Base-by-base conservation (phyloP, 2,797 vertebrate genomes). In the Tolypeutes matacus region DNA sequence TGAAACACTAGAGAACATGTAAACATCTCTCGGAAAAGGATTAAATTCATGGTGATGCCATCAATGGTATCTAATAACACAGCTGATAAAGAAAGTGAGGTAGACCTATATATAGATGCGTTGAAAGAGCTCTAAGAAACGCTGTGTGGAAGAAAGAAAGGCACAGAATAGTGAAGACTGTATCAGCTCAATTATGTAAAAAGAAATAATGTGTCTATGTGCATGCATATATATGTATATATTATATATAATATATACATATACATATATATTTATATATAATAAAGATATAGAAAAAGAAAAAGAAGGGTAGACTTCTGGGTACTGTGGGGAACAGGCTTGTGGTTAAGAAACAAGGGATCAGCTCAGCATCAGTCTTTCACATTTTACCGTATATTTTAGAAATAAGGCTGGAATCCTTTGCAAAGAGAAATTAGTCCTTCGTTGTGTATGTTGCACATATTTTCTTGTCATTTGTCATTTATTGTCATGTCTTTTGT, bases 21-120 rank as follows among this genome's bases (percentile, higher is more conserved):
- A 86, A 60, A 27, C 60, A 9, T 62, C 36, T 90, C 0, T 72
- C 34, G 14, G 25, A 70, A 31, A 86, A 91, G 18, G 5, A 10
- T n/a, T 14, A 72, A 36, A 60, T 53, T 65, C 14, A 53, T 49
- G 27, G 11, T 51, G 46, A 67, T 34, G 7, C 0, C 25, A 17
- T 60, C 3, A 0, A 0, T 64, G 20, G 20, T 46, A 13, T 36
- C 72, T 42, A 42, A 42, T 1, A 42, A 51, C 1, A 1, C 20
- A 36, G 23, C 60, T 49, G 62, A n/a, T 60, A 62, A 34, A 21
- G 31, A 18, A 58, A n/a, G 17, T n/a, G 18, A 46, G 23, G 51
- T 56, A 11, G 18, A 53, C n/a, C 20, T 53, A 4, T 9, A 2
- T 39, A 10, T 36, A 49, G 34, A 34, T 58, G 14, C 0, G 1